Percentiles rank a stretch among this genome's conserved stretches.
Evolutionary conservation across 2,113 vertebrate genomes (phyloP).

Genomic region (Spea bombifrons): DNA sequence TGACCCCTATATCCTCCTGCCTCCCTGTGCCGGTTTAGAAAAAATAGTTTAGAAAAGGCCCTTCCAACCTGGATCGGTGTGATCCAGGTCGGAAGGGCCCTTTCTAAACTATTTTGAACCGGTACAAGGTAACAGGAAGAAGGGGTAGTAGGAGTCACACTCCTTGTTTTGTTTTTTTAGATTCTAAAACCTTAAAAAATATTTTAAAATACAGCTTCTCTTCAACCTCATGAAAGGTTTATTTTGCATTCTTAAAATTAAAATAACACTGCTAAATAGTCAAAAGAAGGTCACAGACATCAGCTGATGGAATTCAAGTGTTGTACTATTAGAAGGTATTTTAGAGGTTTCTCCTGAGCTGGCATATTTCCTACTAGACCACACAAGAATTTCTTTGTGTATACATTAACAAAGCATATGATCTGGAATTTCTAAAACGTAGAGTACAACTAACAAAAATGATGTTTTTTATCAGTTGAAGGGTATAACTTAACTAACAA

Average conservation of each 20-base stretch:
- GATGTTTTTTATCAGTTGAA: not conserved
- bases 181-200: not conserved
- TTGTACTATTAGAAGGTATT: constrained; percentile 42
- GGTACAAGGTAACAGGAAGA: too few species aligned
- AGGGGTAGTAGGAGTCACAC: too few species aligned
- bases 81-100: too few species aligned
- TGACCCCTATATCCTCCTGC: too few species aligned
- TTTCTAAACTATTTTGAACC: too few species aligned
- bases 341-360: constrained; percentile 37
- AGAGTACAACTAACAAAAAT: constrained; percentile 11
- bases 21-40: too few species aligned
- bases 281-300: constrained; percentile 45
- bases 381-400: constrained; percentile 38
- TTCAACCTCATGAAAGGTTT: constrained; percentile 23
- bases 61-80: too few species aligned
- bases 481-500: not conserved
- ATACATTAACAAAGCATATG: constrained; percentile 16
- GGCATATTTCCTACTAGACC: constrained; percentile 44
- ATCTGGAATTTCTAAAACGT: constrained; percentile 11
- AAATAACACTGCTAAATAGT: constrained; percentile 41
- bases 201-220: constrained; percentile 14
- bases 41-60: too few species aligned
- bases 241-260: constrained; percentile 41
- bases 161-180: not conserved
- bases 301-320: constrained; percentile 33